phyloP scores from a whole-genome alignment of 2,113 vertebrate genomes.

The Hipposideros armiger region DNA sequence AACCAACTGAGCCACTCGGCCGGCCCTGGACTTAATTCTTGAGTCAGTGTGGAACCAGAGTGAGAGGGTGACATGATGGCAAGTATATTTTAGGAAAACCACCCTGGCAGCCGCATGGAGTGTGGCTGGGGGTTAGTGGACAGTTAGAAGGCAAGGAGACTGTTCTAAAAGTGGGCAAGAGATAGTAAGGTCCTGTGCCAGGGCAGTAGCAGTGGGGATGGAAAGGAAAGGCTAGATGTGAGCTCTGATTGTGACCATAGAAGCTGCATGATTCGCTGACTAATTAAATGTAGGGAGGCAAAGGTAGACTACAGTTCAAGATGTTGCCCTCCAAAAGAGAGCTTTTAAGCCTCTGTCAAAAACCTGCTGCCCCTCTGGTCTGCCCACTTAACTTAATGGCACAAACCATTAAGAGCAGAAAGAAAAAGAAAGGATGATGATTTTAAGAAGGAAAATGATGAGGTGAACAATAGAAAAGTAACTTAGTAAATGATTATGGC shows the following conservation, averaged over 20 bases:
- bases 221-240: not conserved
- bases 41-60: not conserved
- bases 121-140: not conserved
- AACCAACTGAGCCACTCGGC: no score
- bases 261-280: not conserved
- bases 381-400: conserved; percentile 72
- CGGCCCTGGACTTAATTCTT: not conserved
- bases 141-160: not conserved
- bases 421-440: conserved; percentile 64
- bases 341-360: conserved; percentile 66
- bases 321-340: conserved; percentile 23
- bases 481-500: conserved; percentile 69
- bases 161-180: not conserved
- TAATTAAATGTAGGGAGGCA: conserved; percentile 17
- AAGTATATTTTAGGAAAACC: conserved; percentile 20
- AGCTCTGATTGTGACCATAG: not conserved
- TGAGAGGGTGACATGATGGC: not conserved
- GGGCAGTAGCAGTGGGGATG: not conserved
- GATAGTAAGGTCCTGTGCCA: not conserved
- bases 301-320: not conserved
- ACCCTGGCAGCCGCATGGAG: not conserved
- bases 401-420: conserved; percentile 49
- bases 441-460: conserved; percentile 69
- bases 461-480: conserved; percentile 65
- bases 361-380: conserved; percentile 47